A percentile compares a stretch with the other conserved stretches of the same genome.
phyloP scores from a whole-genome alignment of 2,888 invertebrate species.

The Cyclophora punctaria region DNA sequence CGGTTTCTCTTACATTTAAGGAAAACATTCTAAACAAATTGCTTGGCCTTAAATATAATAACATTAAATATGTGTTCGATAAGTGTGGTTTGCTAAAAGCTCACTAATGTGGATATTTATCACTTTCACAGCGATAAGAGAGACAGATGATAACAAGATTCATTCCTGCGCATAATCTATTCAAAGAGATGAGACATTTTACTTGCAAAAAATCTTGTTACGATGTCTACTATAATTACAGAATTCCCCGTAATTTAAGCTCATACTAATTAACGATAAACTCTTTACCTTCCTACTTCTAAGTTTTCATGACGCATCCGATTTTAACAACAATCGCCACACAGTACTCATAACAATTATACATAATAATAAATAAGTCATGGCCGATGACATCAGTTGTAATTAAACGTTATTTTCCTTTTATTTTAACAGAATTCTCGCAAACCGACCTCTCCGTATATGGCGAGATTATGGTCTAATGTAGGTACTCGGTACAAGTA shows the following conservation, averaged over 20 bases:
- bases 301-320: too few species aligned
- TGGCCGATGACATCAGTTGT: constrained; percentile 13
- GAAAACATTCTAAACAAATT: neutral
- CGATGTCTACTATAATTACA: too few species aligned
- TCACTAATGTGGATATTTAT: constrained; percentile 9
- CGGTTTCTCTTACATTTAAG: neutral
- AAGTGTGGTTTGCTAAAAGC: constrained; percentile 4
- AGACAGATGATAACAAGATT: too few species aligned
- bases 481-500: too few species aligned
- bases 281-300: too few species aligned
- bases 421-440: constrained; percentile 8
- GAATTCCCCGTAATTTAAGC: too few species aligned
- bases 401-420: constrained; percentile 12
- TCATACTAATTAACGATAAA: too few species aligned
- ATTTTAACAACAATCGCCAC: neutral
- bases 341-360: neutral
- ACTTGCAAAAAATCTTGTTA: too few species aligned
- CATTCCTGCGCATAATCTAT: too few species aligned
- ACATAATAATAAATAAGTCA: constrained; percentile 4
- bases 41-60: too few species aligned
- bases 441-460: constrained; percentile 7
- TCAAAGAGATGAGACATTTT: too few species aligned
- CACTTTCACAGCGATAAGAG: constrained; percentile 7
- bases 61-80: too few species aligned
- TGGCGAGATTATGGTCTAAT: neutral